Percentiles rank a stretch among this genome's conserved stretches.
phyloP scores from a whole-genome alignment of 2,888 invertebrate species.

The Scaptomyza polygonia region DNA sequence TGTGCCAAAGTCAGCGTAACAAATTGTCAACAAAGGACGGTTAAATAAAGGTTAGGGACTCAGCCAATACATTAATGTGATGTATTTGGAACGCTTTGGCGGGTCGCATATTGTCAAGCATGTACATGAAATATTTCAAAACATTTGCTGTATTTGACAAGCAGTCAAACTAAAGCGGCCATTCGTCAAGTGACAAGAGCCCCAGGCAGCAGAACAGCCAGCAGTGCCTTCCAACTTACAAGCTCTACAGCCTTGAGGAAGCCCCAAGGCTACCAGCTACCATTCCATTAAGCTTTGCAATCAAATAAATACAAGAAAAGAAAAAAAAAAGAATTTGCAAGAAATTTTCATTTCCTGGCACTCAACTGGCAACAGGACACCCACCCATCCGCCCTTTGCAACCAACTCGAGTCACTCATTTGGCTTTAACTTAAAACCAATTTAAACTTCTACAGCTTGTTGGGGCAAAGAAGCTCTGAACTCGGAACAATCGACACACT shows the following conservation, averaged over 20 bases:
- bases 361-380: constrained; percentile 59
- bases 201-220: constrained; percentile 50
- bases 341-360: constrained; percentile 76
- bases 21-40: constrained; percentile 1
- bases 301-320: neutral
- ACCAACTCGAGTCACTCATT: constrained; percentile 67
- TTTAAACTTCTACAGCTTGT: constrained; percentile 67
- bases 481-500: constrained; percentile 55
- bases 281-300: constrained; percentile 57
- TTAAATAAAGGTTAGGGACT: constrained; percentile 34
- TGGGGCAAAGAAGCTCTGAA: constrained; percentile 27
- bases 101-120: constrained; percentile 68
- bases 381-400: neutral
- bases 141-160: constrained; percentile 78
- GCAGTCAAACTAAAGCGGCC: constrained; percentile 77
- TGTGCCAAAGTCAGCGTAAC: neutral
- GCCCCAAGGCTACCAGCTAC: constrained; percentile 42
- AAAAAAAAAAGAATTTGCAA: constrained; percentile 62
- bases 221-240: constrained; percentile 28
- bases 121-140: constrained; percentile 76
- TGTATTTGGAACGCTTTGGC: constrained; percentile 67
- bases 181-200: constrained; percentile 69
- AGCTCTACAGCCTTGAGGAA: constrained; percentile 8
- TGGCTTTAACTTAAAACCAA: constrained; percentile 80
- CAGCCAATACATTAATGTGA: constrained; percentile 67